phyloP scores from a whole-genome alignment of 64 coral and sea anemone genomes.

The Anthopleura sola region DNA sequence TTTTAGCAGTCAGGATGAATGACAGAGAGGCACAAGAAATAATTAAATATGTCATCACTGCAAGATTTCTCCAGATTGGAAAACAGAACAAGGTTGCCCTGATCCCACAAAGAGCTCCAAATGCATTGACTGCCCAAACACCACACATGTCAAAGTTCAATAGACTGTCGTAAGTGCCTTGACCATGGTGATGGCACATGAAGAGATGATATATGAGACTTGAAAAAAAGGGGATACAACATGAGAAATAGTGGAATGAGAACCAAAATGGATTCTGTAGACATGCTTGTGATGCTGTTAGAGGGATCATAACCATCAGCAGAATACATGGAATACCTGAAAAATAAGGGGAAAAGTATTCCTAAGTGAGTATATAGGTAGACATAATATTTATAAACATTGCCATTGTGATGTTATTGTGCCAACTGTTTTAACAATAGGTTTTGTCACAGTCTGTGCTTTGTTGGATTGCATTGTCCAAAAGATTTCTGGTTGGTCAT shows the following conservation, averaged over 20 bases:
- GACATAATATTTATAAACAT: not conserved
- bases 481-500: too few species aligned
- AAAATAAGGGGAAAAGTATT: conserved; percentile 4
- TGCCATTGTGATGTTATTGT: not conserved
- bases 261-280: conserved; percentile 70
- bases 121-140: conserved; percentile 81
- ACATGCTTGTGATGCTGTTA: conserved; percentile 68
- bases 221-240: conserved; percentile 72
- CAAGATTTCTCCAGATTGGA: conserved; percentile 47
- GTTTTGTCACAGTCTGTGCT: too few species aligned
- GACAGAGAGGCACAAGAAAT: conserved; percentile 57
- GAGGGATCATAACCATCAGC: conserved; percentile 32
- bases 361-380: not conserved
- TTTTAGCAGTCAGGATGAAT: conserved; percentile 59
- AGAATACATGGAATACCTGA: conserved; percentile 70
- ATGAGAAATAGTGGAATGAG: conserved; percentile 70
- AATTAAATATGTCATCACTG: conserved; percentile 44
- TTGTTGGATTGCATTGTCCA: too few species aligned
- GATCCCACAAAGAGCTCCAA: conserved; percentile 81
- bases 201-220: conserved; percentile 87
- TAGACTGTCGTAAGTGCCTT: conserved; percentile 40
- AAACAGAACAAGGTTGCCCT: conserved; percentile 72
- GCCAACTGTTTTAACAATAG: too few species aligned
- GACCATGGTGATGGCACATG: conserved; percentile 68
- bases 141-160: conserved; percentile 87